Percentiles rank a stretch among this genome's conserved stretches.
These are phyloP conservation scores for Halcyon leucocephala DNA, from an alignment of 2,797 vertebrate species.

Conservation along the genomic window DNA sequence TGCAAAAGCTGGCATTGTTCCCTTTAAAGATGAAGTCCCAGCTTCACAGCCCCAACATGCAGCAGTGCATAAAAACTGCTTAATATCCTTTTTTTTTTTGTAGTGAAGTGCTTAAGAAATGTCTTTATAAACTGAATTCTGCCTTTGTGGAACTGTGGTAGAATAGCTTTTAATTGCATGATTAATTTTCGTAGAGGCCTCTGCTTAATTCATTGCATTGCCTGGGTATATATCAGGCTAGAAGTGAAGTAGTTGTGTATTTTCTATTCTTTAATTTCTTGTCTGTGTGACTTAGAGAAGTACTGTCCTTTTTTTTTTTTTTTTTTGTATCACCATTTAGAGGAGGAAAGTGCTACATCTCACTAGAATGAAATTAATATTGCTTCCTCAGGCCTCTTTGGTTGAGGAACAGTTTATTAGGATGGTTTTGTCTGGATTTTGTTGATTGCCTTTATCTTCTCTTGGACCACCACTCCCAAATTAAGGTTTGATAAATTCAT, in stretches of 20 bases:
- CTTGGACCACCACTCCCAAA: background rate
- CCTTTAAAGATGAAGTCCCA: slow-evolving; percentile 39
- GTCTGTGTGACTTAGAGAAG: background rate
- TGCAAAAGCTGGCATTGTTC: slow-evolving; percentile 48
- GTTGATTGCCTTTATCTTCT: background rate
- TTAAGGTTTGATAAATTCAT: background rate
- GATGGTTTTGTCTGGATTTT: background rate
- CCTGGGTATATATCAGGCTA: background rate
- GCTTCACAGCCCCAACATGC: background rate
- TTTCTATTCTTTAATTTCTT: background rate
- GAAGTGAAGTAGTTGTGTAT: background rate
- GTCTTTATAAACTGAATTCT: slow-evolving; percentile 36
- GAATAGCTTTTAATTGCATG: slow-evolving; percentile 51
- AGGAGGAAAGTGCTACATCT: background rate
- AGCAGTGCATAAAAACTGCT: slow-evolving; percentile 39
- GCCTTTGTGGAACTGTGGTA: background rate
- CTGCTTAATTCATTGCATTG: background rate
- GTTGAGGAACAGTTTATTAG: background rate
- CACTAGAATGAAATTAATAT: background rate
- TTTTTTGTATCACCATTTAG: background rate
- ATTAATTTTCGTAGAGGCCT: slow-evolving; percentile 23
- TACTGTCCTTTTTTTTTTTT: background rate
- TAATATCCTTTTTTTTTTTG: slow-evolving; percentile 9
- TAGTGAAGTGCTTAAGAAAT: slow-evolving; percentile 1
- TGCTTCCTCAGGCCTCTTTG: fast-evolving